Conservation (phyloP, 2,113 vertebrate genomes). For the Nothocercus julius region DNA sequence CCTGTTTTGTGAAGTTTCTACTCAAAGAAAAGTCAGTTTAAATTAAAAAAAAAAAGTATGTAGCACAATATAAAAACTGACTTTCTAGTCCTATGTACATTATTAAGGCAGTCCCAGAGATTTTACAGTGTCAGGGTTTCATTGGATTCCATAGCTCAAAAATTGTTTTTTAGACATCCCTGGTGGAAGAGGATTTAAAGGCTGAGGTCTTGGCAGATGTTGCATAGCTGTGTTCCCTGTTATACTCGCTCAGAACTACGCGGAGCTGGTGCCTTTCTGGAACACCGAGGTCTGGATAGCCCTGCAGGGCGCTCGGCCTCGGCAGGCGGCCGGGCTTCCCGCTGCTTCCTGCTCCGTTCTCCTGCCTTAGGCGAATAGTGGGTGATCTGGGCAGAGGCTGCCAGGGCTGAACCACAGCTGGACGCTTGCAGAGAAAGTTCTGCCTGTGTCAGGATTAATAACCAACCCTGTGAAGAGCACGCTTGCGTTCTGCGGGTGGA, state of each 20-base stretch:
- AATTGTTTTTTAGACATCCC: constrained; percentile 38
- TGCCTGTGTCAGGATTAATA: neutral
- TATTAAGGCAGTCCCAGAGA: constrained; percentile 47
- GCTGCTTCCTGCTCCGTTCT: neutral
- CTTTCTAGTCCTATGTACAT: constrained; percentile 24
- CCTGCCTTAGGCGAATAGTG: no score
- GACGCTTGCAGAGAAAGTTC: neutral
- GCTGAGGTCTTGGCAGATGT: constrained; percentile 32
- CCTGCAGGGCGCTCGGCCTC: neutral
- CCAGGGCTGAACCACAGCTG: neutral
- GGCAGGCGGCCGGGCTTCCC: neutral
- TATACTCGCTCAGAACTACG: neutral
- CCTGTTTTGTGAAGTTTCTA: constrained; percentile 37
- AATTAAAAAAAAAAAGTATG: constrained; percentile 35
- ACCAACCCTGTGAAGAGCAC: neutral
- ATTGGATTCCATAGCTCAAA: constrained; percentile 73
- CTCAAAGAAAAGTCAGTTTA: constrained; percentile 29
- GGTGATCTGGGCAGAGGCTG: neutral
- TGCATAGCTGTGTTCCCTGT: constrained; percentile 29
- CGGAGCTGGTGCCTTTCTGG: neutral
- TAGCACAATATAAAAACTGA: neutral
- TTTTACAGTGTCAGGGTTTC: constrained; percentile 62
- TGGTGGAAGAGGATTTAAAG: constrained; percentile 47
- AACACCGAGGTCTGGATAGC: neutral
- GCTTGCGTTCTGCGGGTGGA: neutral